Base-by-base conservation (phyloP, 2,113 vertebrate species). In the Aegotheles bennettii region DNA sequence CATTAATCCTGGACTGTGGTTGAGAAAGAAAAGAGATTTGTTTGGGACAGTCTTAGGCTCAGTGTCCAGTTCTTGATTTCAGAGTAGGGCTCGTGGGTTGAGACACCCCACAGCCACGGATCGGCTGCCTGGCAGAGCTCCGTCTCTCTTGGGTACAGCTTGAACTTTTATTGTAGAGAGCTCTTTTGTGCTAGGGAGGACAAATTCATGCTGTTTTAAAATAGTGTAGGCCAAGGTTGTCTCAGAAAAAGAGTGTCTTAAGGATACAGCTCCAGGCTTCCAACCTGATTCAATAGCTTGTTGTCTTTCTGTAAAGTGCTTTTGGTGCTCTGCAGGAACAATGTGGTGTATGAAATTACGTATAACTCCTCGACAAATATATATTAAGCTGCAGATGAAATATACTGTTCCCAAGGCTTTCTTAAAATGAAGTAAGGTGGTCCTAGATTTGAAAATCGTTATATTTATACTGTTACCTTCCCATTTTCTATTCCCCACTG, bases 191-290 rank as follows among this genome's bases (percentile, higher is more conserved):
- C 43, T 53, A 63, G 31, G 24, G 56, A 87, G 82, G 67, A 87
- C 64, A 92, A 84, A 83, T 77, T 84, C 65, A 85, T 11, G 47
- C 20, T 16, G 11, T 48, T 95, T 84, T 94, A 56, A 89, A 94
- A 89, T 28, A 84, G 89, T 35, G 54, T 84, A 78, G 86, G 86
- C 86, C 92, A 96, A 95, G 80, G 81, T 10, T 95, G 57, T 73
- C 77, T 87, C 77, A 63, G 67, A 89, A 91, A 80, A 77, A 33
- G 13, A 15, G 12, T 60, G 73, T 86, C 90, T 94, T 88, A 88
- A 97, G 76, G 85, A 92, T 89, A 92, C 35, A 47, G 25, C 83
- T 86, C 65, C 38, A 93, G 90, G 65, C 64, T 89, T 94, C 88
- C 51, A 71, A 85, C 17, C 40, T 68, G 47, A 93, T 71, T 89